These are phyloP conservation scores for Halocynthia aurantium DNA, from an alignment of 23 tunicate species.

Conservation along the genomic window DNA sequence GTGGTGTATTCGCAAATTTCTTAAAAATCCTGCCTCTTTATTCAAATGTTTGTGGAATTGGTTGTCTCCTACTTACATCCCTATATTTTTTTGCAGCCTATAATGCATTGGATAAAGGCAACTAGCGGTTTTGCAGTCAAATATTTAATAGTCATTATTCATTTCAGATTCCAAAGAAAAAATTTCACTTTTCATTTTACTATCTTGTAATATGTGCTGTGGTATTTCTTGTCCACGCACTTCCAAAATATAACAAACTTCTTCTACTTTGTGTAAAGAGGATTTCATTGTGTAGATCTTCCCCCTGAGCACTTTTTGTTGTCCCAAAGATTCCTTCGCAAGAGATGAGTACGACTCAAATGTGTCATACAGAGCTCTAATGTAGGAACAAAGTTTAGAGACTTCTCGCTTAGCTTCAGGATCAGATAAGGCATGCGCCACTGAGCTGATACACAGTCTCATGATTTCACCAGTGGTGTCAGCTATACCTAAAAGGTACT, in stretches of 20 bases:
- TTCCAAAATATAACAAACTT: slow-evolving; percentile 30
- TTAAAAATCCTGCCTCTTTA: too few species aligned
- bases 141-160: too few species aligned
- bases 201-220: background rate
- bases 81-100: too few species aligned
- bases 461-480: slow-evolving; percentile 56
- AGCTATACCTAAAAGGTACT: slow-evolving; percentile 38
- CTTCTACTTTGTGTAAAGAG: slow-evolving; percentile 38
- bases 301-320: slow-evolving; percentile 17
- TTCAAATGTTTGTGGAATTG: too few species aligned
- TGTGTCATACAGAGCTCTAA: slow-evolving; percentile 22
- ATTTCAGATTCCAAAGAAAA: too few species aligned
- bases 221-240: slow-evolving; percentile 34
- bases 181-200: too few species aligned
- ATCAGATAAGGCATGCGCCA: slow-evolving; percentile 13
- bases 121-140: too few species aligned
- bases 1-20: too few species aligned
- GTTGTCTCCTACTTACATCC: too few species aligned
- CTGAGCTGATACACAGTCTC: slow-evolving; percentile 47
- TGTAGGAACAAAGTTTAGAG: slow-evolving; percentile 31
- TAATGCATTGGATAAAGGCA: too few species aligned
- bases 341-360: slow-evolving; percentile 18
- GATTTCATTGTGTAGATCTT: slow-evolving; percentile 30
- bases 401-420: slow-evolving; percentile 10
- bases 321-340: slow-evolving; percentile 10